Evolutionary conservation across 2,113 vertebrate genomes (phyloP).

Genomic region (Leucopsar rothschildi): DNA sequence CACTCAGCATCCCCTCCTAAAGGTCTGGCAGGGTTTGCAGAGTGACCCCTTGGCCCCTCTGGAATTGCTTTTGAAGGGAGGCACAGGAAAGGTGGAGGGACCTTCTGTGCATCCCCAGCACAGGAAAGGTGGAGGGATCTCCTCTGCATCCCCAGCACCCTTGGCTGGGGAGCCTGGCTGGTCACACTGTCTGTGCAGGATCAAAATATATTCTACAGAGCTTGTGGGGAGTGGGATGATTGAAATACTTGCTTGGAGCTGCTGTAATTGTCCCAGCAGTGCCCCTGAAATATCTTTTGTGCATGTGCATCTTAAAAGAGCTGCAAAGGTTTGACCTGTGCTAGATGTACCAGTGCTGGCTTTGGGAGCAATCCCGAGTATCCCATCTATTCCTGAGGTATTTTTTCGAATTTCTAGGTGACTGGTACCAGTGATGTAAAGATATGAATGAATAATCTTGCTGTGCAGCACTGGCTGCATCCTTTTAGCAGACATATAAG

Average conservation of each 20-base stretch:
- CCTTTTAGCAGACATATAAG: background rate
- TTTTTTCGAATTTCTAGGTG: background rate
- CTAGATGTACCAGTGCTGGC: too few relatives aligned
- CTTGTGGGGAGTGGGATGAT: background rate
- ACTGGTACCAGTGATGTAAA: background rate
- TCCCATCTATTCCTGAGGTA: background rate
- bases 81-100: background rate
- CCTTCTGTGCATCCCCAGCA: background rate
- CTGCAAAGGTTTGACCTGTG: background rate
- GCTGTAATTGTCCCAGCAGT: background rate
- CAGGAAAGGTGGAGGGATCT: background rate
- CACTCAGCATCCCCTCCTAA: background rate
- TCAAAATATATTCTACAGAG: background rate
- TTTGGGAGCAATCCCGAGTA: background rate
- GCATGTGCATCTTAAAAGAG: background rate
- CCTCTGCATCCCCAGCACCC: fast-evolving
- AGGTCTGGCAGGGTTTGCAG: background rate
- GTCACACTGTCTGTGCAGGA: fast-evolving
- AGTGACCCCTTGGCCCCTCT: background rate
- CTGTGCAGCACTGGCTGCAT: background rate
- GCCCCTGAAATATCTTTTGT: background rate
- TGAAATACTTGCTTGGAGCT: background rate
- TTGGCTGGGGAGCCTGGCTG: background rate
- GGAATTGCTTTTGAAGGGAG: background rate
- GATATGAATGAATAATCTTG: background rate